Evolutionary conservation across 2,888 invertebrate genomes (phyloP).

Genomic region (Eristalis intricaria): DNA sequence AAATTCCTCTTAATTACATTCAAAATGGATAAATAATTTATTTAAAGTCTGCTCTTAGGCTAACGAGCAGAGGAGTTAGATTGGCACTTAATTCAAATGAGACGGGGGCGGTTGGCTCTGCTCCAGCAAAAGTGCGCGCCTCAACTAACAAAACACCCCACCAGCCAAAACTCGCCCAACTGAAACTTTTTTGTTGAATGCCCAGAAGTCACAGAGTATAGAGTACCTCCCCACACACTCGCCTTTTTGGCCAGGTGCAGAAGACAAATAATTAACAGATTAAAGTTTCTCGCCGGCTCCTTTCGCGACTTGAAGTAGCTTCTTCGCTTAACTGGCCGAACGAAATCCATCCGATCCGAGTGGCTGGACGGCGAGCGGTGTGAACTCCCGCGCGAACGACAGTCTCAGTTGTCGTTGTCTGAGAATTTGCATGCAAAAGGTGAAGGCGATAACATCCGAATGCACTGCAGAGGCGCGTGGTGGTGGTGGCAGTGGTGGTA

Average conservation of each 20-base stretch:
- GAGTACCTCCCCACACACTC: not conserved
- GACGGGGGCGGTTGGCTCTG: not conserved
- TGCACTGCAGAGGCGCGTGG: not conserved
- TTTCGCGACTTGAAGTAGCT: constrained; percentile 55
- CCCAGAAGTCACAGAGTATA: not conserved
- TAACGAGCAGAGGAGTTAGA: constrained; percentile 48
- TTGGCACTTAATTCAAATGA: constrained; percentile 62
- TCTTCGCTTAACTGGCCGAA: constrained; percentile 16
- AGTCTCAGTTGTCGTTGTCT: not conserved
- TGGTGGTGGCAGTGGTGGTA: not conserved
- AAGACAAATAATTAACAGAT: constrained; percentile 78
- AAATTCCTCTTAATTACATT: constrained; percentile 68
- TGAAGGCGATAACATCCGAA: constrained; percentile 7
- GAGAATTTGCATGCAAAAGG: constrained; percentile 30
- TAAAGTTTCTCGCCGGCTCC: constrained; percentile 78
- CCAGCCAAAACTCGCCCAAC: not conserved
- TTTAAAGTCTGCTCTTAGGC: constrained; percentile 60
- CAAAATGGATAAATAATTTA: constrained; percentile 73
- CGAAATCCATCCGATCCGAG: constrained; percentile 31
- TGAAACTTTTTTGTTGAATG: not conserved
- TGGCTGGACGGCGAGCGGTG: not conserved
- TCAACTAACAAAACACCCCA: not conserved
- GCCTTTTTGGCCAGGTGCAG: constrained; percentile 73
- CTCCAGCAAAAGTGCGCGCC: not conserved
- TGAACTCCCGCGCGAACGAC: not conserved